Evolutionary conservation across 2,113 vertebrate genomes (phyloP), one percentile per base, ranked within the genome.

Genomic region (Propithecus coquereli): DNA sequence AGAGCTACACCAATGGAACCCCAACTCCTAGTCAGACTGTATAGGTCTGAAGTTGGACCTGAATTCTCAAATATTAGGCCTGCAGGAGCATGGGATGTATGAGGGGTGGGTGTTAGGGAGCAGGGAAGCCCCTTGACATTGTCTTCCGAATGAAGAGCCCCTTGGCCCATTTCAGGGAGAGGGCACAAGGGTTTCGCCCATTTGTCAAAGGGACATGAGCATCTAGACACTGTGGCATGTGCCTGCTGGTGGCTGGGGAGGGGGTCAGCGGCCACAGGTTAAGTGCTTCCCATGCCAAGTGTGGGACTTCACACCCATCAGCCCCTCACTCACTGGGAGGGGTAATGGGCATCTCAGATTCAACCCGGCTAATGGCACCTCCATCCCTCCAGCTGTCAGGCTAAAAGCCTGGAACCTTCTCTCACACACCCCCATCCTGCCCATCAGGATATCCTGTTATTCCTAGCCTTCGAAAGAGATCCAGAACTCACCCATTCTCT

Each of bases 91-190:
- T 27, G 71, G 34, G 27, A 17, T 13, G 20, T 2, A 8, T 5
- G 25, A 68, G 14, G 65, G 6, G 91, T 70, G 9, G n/a, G 74
- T 37, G 32, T 16, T 20, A 71, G 82, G 37, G 5, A 8, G 83
- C 8, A 23, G 52, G 71, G 40, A 85, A n/a, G 0, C 37, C 30
- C 18, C 16, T 11, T 6, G 70, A 73, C 90, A 61, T 1, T 59
- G 63, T 40, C 45, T 86, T 82, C 45, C 88, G 90, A 86, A 81
- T 57, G 37, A 71, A 77, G 74, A 32, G 16, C 32, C 43, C 12
- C 45, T 80, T 74, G 65, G 43, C 43, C 32, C 45, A 40, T 84
- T 74, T 87, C 6, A 30, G 27, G 71, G 40, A 52, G 4, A 92
- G 27, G 59, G 27, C 14, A 37, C 12, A 74, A 84, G 57, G 40